Percentiles rank a stretch among this genome's conserved stretches.
Conservation (phyloP, 2,113 vertebrate genomes). For the Etheostoma spectabile region DNA sequence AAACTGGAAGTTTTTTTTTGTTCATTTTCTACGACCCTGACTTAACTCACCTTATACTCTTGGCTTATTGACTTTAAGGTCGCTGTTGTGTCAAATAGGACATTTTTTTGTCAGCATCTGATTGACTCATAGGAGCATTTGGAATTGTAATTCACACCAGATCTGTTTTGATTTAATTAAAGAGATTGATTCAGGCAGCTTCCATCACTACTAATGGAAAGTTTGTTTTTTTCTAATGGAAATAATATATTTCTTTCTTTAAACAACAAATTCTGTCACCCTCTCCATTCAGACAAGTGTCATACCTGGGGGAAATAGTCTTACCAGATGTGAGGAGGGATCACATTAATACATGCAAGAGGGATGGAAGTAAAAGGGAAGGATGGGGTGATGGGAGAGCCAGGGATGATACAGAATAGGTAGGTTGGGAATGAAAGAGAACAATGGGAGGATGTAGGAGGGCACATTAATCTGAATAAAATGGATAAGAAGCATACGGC, state of each 20-base stretch:
- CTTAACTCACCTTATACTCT: conserved; percentile 13
- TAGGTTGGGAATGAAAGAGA: conserved; percentile 31
- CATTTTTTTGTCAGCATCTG: neutral
- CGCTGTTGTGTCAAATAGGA: neutral
- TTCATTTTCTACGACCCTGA: neutral
- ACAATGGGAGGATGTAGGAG: conserved; percentile 1
- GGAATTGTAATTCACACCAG: conserved; percentile 23
- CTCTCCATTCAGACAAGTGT: conserved; percentile 5
- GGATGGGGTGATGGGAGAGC: conserved; percentile 29
- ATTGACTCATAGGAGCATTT: conserved; percentile 10
- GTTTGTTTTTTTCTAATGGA: conserved; percentile 15
- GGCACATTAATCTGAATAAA: conserved; percentile 70
- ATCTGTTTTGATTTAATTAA: conserved; percentile 42
- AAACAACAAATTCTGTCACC: conserved; percentile 19
- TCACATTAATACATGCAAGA: conserved; percentile 52
- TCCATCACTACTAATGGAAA: conserved; percentile 33
- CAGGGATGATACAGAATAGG: conserved; percentile 38
- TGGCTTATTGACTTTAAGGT: conserved; percentile 12
- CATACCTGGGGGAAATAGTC: conserved; percentile 6
- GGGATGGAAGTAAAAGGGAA: conserved; percentile 10
- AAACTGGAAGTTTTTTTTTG: conserved; percentile 9
- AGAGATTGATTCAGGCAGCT: conserved; percentile 16
- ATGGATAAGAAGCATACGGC: conserved; percentile 43
- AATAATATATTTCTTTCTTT: conserved; percentile 48
- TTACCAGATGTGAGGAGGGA: conserved; percentile 63